Evolutionary conservation across 2,888 invertebrate species (phyloP).

Genomic region (Campoletis raptor): DNA sequence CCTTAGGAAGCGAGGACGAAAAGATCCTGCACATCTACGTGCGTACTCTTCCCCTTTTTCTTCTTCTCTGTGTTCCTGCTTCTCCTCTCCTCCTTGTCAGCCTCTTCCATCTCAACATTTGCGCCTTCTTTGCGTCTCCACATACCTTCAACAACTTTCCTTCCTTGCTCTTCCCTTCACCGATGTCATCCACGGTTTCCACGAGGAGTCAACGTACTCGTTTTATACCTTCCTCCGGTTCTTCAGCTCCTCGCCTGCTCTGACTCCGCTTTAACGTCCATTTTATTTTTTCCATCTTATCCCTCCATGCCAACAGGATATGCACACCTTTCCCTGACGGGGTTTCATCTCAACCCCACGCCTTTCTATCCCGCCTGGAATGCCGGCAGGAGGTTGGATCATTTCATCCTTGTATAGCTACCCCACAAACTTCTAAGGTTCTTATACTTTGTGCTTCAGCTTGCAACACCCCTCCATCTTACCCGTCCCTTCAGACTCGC

Average conservation of each 20-base stretch:
- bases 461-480: constrained; percentile 15
- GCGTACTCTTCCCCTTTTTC: constrained; percentile 31
- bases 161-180: constrained; percentile 55
- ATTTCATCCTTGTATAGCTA: background rate
- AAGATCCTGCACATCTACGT: constrained; percentile 50
- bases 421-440: background rate
- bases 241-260: background rate
- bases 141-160: constrained; percentile 29
- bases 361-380: background rate
- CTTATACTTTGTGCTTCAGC: constrained; percentile 5
- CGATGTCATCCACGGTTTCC: constrained; percentile 49
- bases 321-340: constrained; percentile 30
- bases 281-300: constrained; percentile 8
- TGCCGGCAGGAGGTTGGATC: constrained; percentile 6
- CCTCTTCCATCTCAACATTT: constrained; percentile 73
- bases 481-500: background rate
- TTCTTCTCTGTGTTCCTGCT: constrained; percentile 73
- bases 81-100: constrained; percentile 69
- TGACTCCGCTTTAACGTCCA: constrained; percentile 42
- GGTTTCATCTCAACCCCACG: background rate
- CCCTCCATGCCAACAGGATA: constrained; percentile 19
- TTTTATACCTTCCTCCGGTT: constrained; percentile 30
- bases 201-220: constrained; percentile 62
- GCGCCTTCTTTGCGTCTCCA: constrained; percentile 32
- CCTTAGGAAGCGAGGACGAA: constrained; percentile 18